Conservation (phyloP, 2,113 vertebrate species). For the Ailurus styani region DNA sequence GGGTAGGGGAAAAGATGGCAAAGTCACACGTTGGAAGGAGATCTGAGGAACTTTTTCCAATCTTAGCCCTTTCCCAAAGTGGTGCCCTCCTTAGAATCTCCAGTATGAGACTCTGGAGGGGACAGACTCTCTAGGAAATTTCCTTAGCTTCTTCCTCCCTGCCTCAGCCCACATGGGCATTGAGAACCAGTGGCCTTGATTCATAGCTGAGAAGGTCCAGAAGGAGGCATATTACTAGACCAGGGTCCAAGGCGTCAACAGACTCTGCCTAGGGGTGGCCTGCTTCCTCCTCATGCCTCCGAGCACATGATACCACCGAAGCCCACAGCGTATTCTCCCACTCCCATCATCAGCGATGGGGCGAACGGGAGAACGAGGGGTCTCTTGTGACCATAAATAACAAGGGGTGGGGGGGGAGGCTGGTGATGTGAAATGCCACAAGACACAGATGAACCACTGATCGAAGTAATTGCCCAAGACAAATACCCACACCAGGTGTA, state of each 20-base stretch:
- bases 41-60: background rate
- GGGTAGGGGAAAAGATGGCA: background rate
- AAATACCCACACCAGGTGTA: background rate
- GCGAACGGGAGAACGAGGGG: accelerated
- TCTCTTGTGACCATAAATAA: background rate
- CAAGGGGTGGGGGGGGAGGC: accelerated
- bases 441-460: background rate
- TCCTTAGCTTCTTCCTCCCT: background rate
- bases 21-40: background rate
- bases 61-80: background rate
- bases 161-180: background rate
- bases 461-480: background rate
- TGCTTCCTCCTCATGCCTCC: background rate
- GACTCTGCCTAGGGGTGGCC: accelerated
- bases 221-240: background rate
- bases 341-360: background rate
- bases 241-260: background rate
- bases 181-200: background rate
- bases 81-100: background rate
- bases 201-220: background rate
- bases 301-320: background rate
- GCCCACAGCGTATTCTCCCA: background rate
- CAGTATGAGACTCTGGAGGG: background rate
- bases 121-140: background rate
- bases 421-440: background rate